Conservation (phyloP, 2,797 vertebrate genomes). For the Vespertilio murinus region DNA sequence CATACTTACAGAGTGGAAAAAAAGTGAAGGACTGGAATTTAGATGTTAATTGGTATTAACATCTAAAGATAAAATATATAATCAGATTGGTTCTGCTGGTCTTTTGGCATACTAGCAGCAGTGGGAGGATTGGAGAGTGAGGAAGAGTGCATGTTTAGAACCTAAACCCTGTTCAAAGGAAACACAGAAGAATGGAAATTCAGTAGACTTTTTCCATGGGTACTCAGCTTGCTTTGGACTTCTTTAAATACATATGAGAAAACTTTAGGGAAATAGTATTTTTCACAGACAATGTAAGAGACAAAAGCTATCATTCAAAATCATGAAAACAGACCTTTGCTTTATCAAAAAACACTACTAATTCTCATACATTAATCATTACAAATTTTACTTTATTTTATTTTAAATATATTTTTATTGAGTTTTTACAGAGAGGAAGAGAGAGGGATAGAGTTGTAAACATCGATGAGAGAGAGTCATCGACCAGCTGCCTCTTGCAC, state of each 20-base stretch:
- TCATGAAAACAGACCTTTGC: neutral
- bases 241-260: neutral
- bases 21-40: neutral
- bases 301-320: neutral
- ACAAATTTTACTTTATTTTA: too few species aligned
- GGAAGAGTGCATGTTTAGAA: neutral
- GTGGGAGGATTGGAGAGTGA: neutral
- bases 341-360: neutral
- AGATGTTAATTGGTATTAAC: neutral
- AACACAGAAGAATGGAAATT: neutral
- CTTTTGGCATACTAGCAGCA: rapidly evolving
- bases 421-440: too few species aligned
- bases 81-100: neutral
- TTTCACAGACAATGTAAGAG: neutral
- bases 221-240: neutral
- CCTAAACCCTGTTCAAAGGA: neutral
- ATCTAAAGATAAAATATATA: neutral
- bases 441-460: too few species aligned
- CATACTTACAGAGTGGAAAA: neutral
- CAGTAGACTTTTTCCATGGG: neutral
- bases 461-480: too few species aligned
- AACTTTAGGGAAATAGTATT: neutral
- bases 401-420: too few species aligned
- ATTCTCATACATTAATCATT: neutral
- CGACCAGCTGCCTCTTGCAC: too few species aligned